Base-by-base conservation (phyloP, 2,113 vertebrate species). In the Pongo abelii region DNA sequence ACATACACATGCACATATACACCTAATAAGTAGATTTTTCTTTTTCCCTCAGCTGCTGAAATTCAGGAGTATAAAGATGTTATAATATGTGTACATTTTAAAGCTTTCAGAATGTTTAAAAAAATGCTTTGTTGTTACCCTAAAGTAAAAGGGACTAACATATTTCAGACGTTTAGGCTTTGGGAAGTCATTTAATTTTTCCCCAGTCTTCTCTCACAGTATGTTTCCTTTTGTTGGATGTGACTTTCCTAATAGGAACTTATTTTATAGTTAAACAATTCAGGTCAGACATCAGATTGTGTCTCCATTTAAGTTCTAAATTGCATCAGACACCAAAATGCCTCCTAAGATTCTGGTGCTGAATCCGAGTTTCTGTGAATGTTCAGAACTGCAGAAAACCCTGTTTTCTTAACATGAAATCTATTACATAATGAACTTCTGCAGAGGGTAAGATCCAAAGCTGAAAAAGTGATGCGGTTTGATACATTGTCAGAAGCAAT, bases 341-440 rank as follows among this genome's bases (percentile, higher is more conserved):
- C 80, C 79, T 95, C 8, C 78, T 79, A 96, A 96, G 69, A 22
- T 91, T 97, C 94, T 70, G 5, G 1, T 98, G 40, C 61, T 46
- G 86, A 98, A 98, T 91, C 96, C 86, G 18, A 92, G n/a, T 79
- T 48, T 10, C 97, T 46, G 57, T 79, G 74, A 74, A 91, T 97
- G 97, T 96, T 64, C 67, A n/a, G 70, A 88, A 94, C 90, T 93
- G 43, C 46, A 96, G 84, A 52, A 50, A 55, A 23, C 22, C 77
- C 91, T 93, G 55, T 93, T 95, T 98, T 97, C 96, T 87, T 84
- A 95, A 0, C 57, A 89, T 89, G 67, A 89, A 80, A 7, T 50
- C 87, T 95, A 84, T 96, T 97, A 70, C 38, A n/a, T 97, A 97
- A 93, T 97, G 96, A 97, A 52, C 72, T 92, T 87, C 70, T 97